Percentiles rank a stretch among this genome's conserved stretches.
These are phyloP conservation scores for Baccha elongata DNA, from an alignment of 2,888 invertebrate species.

Conservation along the genomic window DNA sequence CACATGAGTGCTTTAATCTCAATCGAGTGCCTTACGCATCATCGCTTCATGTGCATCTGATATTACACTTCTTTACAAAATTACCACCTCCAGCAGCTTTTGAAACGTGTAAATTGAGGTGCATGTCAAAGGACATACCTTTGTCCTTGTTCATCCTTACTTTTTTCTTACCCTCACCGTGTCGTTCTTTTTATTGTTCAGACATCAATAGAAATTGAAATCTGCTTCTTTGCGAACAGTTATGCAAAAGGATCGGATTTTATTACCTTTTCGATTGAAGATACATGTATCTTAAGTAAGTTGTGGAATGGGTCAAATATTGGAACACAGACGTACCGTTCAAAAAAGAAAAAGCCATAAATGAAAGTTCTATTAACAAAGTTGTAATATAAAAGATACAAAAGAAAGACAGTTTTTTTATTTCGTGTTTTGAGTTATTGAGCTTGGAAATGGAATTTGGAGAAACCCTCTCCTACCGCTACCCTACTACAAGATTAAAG, in stretches of 20 bases:
- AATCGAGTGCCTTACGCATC: conserved; percentile 45
- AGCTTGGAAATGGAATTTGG: too few relatives aligned
- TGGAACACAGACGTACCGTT: too few relatives aligned
- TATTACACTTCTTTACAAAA: conserved; percentile 9
- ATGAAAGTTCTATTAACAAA: too few relatives aligned
- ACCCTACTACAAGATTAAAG: too few relatives aligned
- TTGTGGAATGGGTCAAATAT: too few relatives aligned
- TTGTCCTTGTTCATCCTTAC: not conserved
- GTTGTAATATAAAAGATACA: too few relatives aligned
- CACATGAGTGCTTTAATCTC: conserved; percentile 46
- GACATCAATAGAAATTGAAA: conserved; percentile 25
- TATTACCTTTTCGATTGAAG: conserved; percentile 33
- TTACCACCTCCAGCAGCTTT: conserved; percentile 11
- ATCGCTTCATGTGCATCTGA: conserved; percentile 38
- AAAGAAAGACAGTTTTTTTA: too few relatives aligned
- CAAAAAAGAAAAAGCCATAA: too few relatives aligned
- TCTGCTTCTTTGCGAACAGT: not conserved
- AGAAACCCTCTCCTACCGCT: too few relatives aligned
- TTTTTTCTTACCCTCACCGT: not conserved
- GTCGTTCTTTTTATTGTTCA: conserved; percentile 33
- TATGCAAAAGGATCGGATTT: conserved; percentile 33
- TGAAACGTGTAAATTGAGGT: conserved; percentile 5
- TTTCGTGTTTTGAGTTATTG: too few relatives aligned
- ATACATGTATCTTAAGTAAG: not conserved
- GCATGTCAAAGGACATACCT: not conserved